phyloP scores from a whole-genome alignment of 2,888 invertebrate species.

The Caenorhabditis uteleia region DNA sequence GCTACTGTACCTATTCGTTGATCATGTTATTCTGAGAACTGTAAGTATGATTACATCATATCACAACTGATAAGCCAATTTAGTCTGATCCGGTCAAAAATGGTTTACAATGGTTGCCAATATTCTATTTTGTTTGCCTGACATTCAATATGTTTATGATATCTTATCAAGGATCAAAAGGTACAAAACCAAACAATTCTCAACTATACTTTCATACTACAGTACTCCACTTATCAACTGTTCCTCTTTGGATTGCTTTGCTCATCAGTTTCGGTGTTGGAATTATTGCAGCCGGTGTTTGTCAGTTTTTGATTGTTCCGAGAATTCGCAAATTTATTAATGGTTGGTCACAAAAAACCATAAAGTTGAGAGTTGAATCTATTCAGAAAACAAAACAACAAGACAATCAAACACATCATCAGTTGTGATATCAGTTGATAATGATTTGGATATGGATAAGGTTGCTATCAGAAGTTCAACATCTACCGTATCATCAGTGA shows the following conservation, averaged over 20 bases:
- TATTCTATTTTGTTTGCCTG: constrained; percentile 90
- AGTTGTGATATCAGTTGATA: not conserved
- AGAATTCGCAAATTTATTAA: constrained; percentile 20
- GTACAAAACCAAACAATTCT: constrained; percentile 72
- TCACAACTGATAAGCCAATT: too few species aligned
- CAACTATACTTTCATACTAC: constrained; percentile 57
- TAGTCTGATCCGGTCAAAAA: constrained; percentile 6
- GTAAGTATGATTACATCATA: constrained; percentile 15
- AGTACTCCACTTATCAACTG: constrained; percentile 86
- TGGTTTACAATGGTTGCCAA: constrained; percentile 84
- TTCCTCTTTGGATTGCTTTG: constrained; percentile 85
- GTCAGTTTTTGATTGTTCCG: constrained; percentile 48
- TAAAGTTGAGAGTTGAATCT: too few species aligned
- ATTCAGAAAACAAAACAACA: not conserved
- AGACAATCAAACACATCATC: not conserved
- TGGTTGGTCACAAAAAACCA: not conserved
- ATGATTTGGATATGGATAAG: constrained; percentile 16
- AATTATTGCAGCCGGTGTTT: constrained; percentile 71
- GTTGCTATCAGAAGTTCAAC: constrained; percentile 12
- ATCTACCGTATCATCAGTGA: not conserved
- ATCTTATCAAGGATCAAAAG: constrained; percentile 81
- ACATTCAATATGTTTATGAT: constrained; percentile 91
- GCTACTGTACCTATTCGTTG: constrained; percentile 58
- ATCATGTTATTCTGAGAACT: constrained; percentile 74
- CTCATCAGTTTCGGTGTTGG: constrained; percentile 79